A percentile compares a stretch with the other conserved stretches of the same genome.
Conservation (phyloP, 2,888 invertebrate genomes). For the Catocala sponsa region DNA sequence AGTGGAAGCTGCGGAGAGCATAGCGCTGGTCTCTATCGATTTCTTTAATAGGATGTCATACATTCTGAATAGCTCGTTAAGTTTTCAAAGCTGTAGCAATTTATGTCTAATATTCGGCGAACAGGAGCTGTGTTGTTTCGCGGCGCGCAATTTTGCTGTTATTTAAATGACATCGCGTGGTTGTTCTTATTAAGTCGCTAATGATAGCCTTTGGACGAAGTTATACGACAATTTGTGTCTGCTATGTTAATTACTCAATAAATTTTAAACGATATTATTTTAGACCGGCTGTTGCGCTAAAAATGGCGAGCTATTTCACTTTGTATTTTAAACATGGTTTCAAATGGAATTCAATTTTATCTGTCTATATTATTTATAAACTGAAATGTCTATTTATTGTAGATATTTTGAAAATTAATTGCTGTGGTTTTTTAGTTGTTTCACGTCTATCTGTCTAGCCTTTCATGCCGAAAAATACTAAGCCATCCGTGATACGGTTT, state of each 20-base stretch:
- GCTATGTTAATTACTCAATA: conserved; percentile 19
- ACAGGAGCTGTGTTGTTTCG: neutral
- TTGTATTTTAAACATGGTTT: conserved; percentile 6
- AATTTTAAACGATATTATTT: conserved; percentile 13
- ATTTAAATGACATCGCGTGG: conserved; percentile 29
- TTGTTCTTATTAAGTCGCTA: conserved; percentile 28
- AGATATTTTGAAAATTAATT: too few species aligned
- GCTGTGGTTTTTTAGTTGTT: too few species aligned
- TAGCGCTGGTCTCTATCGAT: conserved; percentile 32
- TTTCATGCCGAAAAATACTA: too few species aligned
- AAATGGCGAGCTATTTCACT: conserved; percentile 2
- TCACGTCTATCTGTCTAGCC: too few species aligned
- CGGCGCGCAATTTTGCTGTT: conserved; percentile 30
- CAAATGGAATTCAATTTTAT: neutral
- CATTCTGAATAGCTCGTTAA: conserved; percentile 40
- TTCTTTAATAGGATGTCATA: conserved; percentile 43
- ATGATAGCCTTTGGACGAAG: conserved; percentile 26
- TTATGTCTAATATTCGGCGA: conserved; percentile 25
- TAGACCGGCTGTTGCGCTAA: neutral
- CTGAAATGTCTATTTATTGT: too few species aligned
- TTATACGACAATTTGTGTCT: conserved; percentile 21
- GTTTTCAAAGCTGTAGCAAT: conserved; percentile 42
- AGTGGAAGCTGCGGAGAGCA: conserved; percentile 14
- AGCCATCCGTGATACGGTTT: too few species aligned
- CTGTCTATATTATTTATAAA: too few species aligned